These are phyloP conservation scores for Dendrocopos noguchii DNA, from an alignment of 2,113 vertebrate genomes.

Conservation along the genomic window DNA sequence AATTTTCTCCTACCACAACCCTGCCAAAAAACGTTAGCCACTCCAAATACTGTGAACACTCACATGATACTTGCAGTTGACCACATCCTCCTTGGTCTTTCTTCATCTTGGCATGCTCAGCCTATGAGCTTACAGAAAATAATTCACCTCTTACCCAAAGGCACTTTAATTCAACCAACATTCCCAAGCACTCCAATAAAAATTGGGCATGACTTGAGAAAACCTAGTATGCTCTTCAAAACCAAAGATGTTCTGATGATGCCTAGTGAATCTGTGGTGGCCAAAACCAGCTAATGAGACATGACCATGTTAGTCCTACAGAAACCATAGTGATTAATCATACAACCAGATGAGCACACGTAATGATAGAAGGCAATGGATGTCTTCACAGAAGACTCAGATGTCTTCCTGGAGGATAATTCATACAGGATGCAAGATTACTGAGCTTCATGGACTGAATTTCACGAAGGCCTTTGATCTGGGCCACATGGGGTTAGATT, in stretches of 20 bases:
- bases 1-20: background rate
- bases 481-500: background rate
- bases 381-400: background rate
- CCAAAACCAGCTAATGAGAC: slow-evolving; percentile 23
- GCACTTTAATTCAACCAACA: background rate
- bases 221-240: background rate
- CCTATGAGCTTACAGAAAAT: background rate
- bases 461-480: background rate
- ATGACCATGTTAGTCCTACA: background rate
- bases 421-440: background rate
- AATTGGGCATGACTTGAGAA: background rate
- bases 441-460: background rate
- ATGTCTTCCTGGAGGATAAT: background rate
- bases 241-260: background rate
- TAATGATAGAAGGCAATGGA: background rate
- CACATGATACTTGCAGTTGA: background rate
- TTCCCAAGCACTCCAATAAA: background rate
- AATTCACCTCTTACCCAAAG: background rate
- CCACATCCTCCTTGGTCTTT: slow-evolving; percentile 9
- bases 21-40: background rate
- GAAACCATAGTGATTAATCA: slow-evolving; percentile 4
- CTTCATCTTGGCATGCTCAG: background rate
- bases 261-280: background rate
- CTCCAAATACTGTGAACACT: background rate
- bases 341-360: background rate